Conservation (phyloP, 2,113 vertebrate genomes). For the Hydrochoerus hydrochaeris region DNA sequence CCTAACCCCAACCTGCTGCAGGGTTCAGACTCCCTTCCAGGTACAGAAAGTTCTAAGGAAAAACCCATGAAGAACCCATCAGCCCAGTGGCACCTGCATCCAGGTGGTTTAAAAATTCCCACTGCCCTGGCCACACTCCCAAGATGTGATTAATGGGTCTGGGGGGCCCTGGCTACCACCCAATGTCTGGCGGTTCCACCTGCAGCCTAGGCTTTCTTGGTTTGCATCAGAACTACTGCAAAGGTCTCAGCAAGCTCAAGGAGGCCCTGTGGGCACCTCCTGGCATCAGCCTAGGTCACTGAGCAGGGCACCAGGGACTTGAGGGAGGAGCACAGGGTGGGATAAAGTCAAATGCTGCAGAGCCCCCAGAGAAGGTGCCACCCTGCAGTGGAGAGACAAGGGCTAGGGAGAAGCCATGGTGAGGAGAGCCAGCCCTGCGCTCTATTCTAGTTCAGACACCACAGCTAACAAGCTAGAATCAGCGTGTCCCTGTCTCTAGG, state of each 20-base stretch:
- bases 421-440: neutral
- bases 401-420: neutral
- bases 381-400: too few species aligned
- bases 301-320: neutral
- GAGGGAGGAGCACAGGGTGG: neutral
- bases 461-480: neutral
- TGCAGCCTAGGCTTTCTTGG: accelerated
- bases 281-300: neutral
- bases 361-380: neutral
- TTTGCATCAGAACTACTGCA: neutral
- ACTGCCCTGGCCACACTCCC: neutral
- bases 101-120: neutral
- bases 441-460: neutral
- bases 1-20: neutral
- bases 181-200: neutral
- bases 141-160: neutral
- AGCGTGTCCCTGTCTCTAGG: neutral
- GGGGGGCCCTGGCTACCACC: too few species aligned
- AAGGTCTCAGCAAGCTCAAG: neutral
- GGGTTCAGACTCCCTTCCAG: neutral
- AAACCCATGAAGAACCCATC: neutral
- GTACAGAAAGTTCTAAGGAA: neutral
- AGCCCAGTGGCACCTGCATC: accelerated
- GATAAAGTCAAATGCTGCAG: neutral
- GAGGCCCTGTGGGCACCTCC: accelerated